Conservation (phyloP, 2,888 invertebrate species). For the Pedicia rivosa region DNA sequence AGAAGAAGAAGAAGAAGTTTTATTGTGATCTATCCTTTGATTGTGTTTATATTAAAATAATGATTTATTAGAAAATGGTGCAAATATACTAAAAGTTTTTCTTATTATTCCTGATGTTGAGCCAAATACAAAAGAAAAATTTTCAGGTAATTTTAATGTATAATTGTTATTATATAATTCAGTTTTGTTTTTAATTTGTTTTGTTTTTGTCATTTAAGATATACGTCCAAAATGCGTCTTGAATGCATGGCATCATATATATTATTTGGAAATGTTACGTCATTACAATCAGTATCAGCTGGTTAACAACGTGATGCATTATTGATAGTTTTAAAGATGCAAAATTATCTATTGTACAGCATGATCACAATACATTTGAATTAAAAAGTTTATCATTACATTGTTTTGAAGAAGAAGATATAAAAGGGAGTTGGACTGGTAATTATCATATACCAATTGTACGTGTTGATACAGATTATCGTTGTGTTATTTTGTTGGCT, state of each 20-base stretch:
- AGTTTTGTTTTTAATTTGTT: background rate
- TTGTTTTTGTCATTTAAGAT: conserved; percentile 34
- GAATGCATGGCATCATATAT: conserved; percentile 87
- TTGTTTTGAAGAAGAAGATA: conserved; percentile 96
- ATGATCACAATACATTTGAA: conserved; percentile 81
- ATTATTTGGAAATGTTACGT: conserved; percentile 82
- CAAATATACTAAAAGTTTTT: conserved; percentile 82
- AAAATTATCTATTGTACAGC: conserved; percentile 88
- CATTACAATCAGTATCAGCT: conserved; percentile 70
- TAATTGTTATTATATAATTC: background rate
- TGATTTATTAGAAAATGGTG: conserved; percentile 83
- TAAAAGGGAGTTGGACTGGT: conserved; percentile 82
- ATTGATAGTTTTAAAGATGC: conserved; percentile 85
- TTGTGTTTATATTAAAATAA: no score
- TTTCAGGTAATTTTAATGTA: conserved; percentile 41
- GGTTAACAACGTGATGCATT: conserved; percentile 78
- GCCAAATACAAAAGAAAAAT: conserved; percentile 41
- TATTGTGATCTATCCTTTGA: no score
- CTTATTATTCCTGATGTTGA: conserved; percentile 72
- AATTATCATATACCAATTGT: conserved; percentile 72
- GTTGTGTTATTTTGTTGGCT: conserved; percentile 91
- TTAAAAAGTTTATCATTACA: conserved; percentile 89
- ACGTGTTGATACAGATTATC: conserved; percentile 83
- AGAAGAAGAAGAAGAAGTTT: no score
- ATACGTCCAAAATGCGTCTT: conserved; percentile 65